A percentile compares a stretch with the other conserved stretches of the same genome.
These are phyloP conservation scores for Thalassoma bifasciatum DNA, from an alignment of 2,113 vertebrate species.

Conservation along the genomic window DNA sequence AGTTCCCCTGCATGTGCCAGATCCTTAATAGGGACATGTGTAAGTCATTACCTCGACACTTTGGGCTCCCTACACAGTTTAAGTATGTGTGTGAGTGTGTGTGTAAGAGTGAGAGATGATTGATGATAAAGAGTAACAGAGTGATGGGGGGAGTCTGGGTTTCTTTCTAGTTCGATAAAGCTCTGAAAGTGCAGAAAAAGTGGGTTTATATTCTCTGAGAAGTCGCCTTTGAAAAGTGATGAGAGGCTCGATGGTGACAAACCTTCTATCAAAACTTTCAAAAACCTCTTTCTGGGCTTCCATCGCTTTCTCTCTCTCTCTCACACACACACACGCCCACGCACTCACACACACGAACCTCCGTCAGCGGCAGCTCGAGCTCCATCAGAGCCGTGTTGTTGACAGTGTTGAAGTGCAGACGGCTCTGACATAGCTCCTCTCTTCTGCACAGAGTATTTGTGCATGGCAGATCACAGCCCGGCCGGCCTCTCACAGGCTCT, in stretches of 20 bases:
- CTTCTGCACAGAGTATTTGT: constrained; percentile 34
- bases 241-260: constrained; percentile 67
- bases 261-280: constrained; percentile 58
- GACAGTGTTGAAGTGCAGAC: constrained; percentile 54
- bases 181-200: constrained; percentile 40
- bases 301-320: constrained; percentile 11
- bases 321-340: constrained; percentile 37
- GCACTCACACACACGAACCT: constrained; percentile 18
- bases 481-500: constrained; percentile 41
- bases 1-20: constrained; percentile 76
- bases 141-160: constrained; percentile 24
- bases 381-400: constrained; percentile 60
- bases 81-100: constrained; percentile 47
- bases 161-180: constrained; percentile 46
- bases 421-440: constrained; percentile 46
- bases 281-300: constrained; percentile 32
- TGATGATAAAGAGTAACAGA: constrained; percentile 62
- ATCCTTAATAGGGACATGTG: constrained; percentile 83
- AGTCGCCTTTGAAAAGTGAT: constrained; percentile 56
- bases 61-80: constrained; percentile 65
- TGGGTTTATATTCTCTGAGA: constrained; percentile 63
- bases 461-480: constrained; percentile 55
- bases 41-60: constrained; percentile 84
- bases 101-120: constrained; percentile 69
- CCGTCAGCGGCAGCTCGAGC: constrained; percentile 21